Conservation (phyloP, 2,113 vertebrate genomes). For the Crocuta crocuta region DNA sequence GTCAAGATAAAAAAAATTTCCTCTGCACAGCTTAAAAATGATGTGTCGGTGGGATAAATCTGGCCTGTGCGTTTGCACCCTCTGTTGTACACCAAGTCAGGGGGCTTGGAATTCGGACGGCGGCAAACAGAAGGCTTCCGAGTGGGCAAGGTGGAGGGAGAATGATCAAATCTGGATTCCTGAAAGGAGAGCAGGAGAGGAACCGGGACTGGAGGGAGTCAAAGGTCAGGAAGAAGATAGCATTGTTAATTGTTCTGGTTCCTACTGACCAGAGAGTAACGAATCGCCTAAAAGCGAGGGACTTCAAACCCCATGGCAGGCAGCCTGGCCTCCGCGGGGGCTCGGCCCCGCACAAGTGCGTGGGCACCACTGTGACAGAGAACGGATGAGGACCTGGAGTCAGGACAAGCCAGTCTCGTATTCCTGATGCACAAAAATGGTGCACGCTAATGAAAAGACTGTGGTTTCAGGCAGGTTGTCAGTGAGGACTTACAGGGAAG, state of each 20-base stretch:
- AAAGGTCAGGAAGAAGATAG: neutral
- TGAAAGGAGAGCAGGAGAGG: neutral
- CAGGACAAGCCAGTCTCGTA: neutral
- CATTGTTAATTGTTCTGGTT: neutral
- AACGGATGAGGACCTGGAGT: neutral
- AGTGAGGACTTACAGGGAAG: neutral
- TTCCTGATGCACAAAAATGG: neutral
- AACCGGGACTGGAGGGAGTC: neutral
- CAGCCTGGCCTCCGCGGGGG: neutral
- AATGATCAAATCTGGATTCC: neutral
- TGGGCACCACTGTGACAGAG: neutral
- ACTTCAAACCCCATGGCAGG: neutral
- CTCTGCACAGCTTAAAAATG: neutral
- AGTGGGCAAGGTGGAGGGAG: accelerated
- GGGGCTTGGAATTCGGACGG: neutral
- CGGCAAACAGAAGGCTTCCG: neutral
- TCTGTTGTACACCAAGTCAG: neutral
- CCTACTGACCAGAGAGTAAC: neutral
- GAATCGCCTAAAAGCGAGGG: neutral
- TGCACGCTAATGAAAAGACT: neutral
- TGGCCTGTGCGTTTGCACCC: neutral
- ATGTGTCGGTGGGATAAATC: neutral
- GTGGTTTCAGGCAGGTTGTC: neutral
- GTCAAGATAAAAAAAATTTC: neutral
- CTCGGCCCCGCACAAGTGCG: neutral